Base-by-base conservation (phyloP, 2,888 invertebrate species). In the Biston stratarius region DNA sequence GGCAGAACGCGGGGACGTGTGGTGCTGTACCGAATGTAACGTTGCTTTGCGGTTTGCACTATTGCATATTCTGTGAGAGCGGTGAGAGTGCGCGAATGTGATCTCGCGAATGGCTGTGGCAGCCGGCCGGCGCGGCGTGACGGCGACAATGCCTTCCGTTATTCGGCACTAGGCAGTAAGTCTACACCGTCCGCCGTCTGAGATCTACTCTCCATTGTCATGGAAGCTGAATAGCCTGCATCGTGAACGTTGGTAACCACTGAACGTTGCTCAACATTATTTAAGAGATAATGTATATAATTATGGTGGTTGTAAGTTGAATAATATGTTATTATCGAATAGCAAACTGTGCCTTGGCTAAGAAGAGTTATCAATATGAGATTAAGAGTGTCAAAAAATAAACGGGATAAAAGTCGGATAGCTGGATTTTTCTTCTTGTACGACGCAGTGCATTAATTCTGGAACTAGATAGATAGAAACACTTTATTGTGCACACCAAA, bases 121-220 rank as follows among this genome's bases (percentile, higher is more conserved):
- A 14, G 61, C 53, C 77, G 77, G 64, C 73, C 57, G 42, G 65
- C 74, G 74, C 71, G 57, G 72, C 80, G 80, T 81, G 83, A 83
- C 83, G 82, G 76, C 72, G 77, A 84, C 85, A 83, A 83, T 81
- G 78, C 77, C 83, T 85, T 85, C 83, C 84, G 85, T 85, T 85
- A 85, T 78, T 78, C 73, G 55, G 55, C 55, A 42, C 55, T 69
- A 77, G 67, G 70, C 70, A 75, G 85, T 85, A 88, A 88, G 71
- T 78, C 83, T 78, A 88, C 84, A 88, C 87, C 84, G 78, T 61
- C 72, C 74, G 67, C 74, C 72, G 70, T 75, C 74, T 75, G 73
- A 75, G 69, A 75, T 56, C 38, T 24, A 33, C 12, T 49, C 59
- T 38, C 59, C 40, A 59, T 63, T 71, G 71, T 64, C 68, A 33